Conservation (phyloP, 2,888 invertebrate genomes). For the Xanthorhoe spadicearia region DNA sequence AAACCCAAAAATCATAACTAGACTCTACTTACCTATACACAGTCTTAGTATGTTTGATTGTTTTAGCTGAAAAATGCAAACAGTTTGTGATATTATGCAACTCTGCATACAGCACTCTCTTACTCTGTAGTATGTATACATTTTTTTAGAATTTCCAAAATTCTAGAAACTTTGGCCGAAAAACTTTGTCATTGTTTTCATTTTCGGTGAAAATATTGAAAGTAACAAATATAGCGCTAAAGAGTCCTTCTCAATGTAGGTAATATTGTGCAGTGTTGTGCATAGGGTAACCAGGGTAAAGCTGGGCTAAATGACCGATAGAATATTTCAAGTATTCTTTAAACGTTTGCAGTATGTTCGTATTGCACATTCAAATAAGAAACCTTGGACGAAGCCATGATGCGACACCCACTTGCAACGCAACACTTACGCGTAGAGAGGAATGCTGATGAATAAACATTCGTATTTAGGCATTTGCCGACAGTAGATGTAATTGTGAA, state of each 20-base stretch:
- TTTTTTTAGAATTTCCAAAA: background rate
- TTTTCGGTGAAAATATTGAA: background rate
- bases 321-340: conserved; percentile 31
- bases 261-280: background rate
- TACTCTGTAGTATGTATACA: no score
- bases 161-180: background rate
- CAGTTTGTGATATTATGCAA: background rate
- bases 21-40: background rate
- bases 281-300: no score
- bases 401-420: conserved; percentile 62
- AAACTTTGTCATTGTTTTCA: background rate
- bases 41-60: background rate
- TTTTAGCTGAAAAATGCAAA: conserved; percentile 3
- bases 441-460: conserved; percentile 56
- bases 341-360: conserved; percentile 34
- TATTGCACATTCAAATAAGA: conserved; percentile 36
- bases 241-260: background rate
- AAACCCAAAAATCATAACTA: background rate
- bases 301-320: background rate
- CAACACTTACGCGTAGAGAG: conserved; percentile 52
- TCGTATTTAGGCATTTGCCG: conserved; percentile 43
- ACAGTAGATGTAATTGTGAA: conserved; percentile 38
- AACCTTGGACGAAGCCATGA: conserved; percentile 59
- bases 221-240: background rate
- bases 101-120: no score